Evolutionary conservation across 2,888 invertebrate species (phyloP), one percentile per base, ranked within the genome.

Genomic region (Seladonia tumulorum): DNA sequence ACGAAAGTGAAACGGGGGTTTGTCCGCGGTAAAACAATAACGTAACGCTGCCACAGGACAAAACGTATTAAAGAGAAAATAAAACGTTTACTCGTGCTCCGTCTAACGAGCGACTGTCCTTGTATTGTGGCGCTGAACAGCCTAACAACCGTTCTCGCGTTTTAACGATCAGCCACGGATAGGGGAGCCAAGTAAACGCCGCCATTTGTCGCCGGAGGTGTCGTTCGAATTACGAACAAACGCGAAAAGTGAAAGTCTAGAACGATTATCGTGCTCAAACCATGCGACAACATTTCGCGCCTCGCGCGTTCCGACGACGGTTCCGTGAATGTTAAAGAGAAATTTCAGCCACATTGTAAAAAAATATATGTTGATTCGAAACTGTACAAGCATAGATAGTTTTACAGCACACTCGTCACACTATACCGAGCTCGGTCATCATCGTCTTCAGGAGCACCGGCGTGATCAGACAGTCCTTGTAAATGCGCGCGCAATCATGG

Each of bases 401-500:
- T 42, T 35, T 22, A 70, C 70, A 29, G n/a, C 4, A 22, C 25
- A 45, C 45, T n/a, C 18, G 16, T 89, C 29, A 88, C 42, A 78
- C 63, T 76, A 82, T 73, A 0, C 89, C 90, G 5, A 94, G 78
- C 45, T 92, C 90, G 57, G 84, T 83, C 81, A 94, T 88, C 29
- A 93, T 57, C 18, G 86, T 93, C 16, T 88, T 88, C 22, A 95
- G 76, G 4, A 94, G 76, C 73, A 87, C 88, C 10, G 91, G 90
- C 7, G 92, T 90, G 35, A 94, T 85, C 10, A 87, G 84, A 77
- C 96, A 96, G 1, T 95, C 95, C 0, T 93, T 91, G 90, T 95
- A 96, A 12, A 92, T 90, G 18, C 53, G 39, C 22, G 92, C 91
- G 88, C 96, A 96, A 82, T 96, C 95, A 0, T 94, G 93, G 22